Base-by-base conservation (phyloP, 2,888 invertebrate genomes). In the Druceiella hillmani region DNA sequence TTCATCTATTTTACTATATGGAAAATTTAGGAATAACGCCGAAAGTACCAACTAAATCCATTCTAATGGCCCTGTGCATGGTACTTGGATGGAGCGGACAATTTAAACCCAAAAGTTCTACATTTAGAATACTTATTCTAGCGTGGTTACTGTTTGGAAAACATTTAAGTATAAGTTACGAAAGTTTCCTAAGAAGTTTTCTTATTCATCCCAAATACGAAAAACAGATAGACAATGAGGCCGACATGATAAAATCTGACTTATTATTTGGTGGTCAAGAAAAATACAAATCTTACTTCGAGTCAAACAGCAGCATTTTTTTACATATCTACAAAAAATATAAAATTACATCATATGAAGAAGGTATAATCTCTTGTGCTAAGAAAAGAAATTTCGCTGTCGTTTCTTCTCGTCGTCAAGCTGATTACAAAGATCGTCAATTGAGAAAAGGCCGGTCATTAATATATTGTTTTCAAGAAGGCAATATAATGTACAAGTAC, bases 141-240 rank as follows among this genome's bases (percentile, higher is more conserved):
- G 53, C 57, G 46, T 72, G 72, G 72, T 59, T 72, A 13, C 62
- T 61, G 52, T 72, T 70, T 53, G 66, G 69, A 46, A 57, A 70
- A 52, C 72, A 68, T 58, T 63, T 72, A 60, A 61, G 62, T 43
- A 69, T 71, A 50, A 64, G 67, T 27, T 72, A 71, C 55, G 69
- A 66, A 55, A 70, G 72, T 48, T 67, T 70, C 52, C 61, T 72
- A 40, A 61, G 71, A 55, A 69, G 61, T 54, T 72, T 69, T 55
- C 52, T 72, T 58, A 70, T 72, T 64, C 68, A 72, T 47, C 71
- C 72, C 44, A 60, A 70, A 54, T 71, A 62, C 52, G 67, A 66
- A 52, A 70, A 64, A 55, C 72, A 72, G 61, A 68, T 71, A 59
- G 62, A 62, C 46, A 63, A 53, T 42, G 66, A 66, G 53, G 49